These are phyloP conservation scores for Eurystomus glaucurus DNA, from an alignment of 2,797 vertebrate genomes.

Conservation along the genomic window DNA sequence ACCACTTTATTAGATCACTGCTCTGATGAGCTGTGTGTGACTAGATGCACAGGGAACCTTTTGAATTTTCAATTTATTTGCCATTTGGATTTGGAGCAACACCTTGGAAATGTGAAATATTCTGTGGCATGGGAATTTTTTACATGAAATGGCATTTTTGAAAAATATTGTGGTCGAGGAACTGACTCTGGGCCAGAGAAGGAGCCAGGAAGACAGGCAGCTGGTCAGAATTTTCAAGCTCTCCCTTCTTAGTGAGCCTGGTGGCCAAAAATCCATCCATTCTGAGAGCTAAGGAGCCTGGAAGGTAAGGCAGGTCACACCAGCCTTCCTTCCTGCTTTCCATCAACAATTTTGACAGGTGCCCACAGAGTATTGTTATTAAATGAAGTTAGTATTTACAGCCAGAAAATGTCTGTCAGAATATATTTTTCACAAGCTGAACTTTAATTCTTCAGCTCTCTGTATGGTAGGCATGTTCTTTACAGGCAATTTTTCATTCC, in stretches of 20 bases:
- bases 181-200: not conserved
- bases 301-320: not conserved
- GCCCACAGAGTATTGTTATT: not conserved
- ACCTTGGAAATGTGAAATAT: not conserved
- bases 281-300: not conserved
- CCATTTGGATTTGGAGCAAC: not conserved
- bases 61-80: not conserved
- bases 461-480: not conserved
- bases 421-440: conserved; percentile 27
- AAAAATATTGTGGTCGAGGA: not conserved
- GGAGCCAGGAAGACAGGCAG: not conserved
- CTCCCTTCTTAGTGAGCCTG: not conserved
- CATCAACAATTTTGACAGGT: conserved; percentile 13
- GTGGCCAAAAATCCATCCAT: not conserved
- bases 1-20: not conserved
- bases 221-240: not conserved
- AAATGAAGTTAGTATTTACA: conserved; percentile 17
- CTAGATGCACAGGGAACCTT: not conserved
- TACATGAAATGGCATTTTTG: not conserved
- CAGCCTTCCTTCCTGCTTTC: not conserved
- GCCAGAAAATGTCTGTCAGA: conserved; percentile 37
- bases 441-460: conserved; percentile 42
- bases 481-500: not conserved
- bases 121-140: not conserved
- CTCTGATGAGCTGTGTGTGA: not conserved